Evolutionary conservation across 2,888 invertebrate species (phyloP).

Genomic region (Monochamus alternatus): DNA sequence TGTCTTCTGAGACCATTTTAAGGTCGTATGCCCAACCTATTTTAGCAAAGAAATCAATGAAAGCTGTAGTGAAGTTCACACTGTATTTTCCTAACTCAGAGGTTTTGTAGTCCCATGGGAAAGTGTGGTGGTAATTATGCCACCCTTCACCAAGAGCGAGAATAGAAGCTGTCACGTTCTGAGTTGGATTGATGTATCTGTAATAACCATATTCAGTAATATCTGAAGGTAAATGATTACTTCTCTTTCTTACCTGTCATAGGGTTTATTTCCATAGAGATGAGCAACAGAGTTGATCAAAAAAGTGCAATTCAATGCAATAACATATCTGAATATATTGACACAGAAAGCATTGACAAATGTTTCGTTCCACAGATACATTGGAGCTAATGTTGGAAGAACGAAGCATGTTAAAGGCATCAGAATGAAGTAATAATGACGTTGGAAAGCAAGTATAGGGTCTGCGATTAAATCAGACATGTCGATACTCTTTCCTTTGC

Average conservation of each 20-base stretch:
- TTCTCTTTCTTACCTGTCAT: slow-evolving; percentile 75
- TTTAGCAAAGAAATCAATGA: slow-evolving; percentile 85
- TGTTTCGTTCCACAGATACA: slow-evolving; percentile 84
- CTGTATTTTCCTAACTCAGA: slow-evolving; percentile 69
- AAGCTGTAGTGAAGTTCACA: slow-evolving; percentile 82
- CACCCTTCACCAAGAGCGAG: too few relatives aligned
- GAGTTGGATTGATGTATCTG: slow-evolving; percentile 83
- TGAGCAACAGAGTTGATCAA: slow-evolving; percentile 93
- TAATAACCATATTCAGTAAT: slow-evolving; percentile 38
- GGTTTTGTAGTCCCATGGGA: slow-evolving; percentile 76
- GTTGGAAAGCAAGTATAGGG: slow-evolving; percentile 88
- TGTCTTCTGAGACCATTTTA: slow-evolving; percentile 75
- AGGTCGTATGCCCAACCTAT: slow-evolving; percentile 71
- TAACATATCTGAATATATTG: slow-evolving; percentile 84
- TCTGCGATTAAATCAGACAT: slow-evolving; percentile 87
- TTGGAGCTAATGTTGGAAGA: slow-evolving; percentile 83
- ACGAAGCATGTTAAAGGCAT: slow-evolving; percentile 84
- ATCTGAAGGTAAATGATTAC: not conserved
- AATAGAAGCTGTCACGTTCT: slow-evolving; percentile 81
- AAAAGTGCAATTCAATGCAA: slow-evolving; percentile 91
- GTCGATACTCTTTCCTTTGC: slow-evolving; percentile 89
- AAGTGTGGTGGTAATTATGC: too few relatives aligned
- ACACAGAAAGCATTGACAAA: slow-evolving; percentile 69
- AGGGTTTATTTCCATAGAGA: slow-evolving; percentile 83
- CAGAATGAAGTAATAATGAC: slow-evolving; percentile 78